Conservation (phyloP, 2,797 vertebrate species). For the Notolepis coatsorum region DNA sequence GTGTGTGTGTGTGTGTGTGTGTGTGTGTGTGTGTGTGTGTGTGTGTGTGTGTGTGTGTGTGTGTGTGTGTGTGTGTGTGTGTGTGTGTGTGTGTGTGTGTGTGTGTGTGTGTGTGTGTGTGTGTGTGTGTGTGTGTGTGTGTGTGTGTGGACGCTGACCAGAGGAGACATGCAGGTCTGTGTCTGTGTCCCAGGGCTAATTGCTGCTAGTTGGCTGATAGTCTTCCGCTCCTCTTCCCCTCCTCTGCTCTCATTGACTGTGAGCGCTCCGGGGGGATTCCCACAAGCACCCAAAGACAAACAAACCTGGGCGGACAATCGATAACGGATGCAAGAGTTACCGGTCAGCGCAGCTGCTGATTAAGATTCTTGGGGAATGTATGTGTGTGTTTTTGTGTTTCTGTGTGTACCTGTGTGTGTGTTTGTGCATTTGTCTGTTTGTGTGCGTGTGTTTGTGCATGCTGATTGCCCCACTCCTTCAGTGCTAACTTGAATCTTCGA, state of each 20-base stretch:
- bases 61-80: background rate
- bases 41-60: background rate
- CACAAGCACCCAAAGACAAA: constrained; percentile 76
- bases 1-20: background rate
- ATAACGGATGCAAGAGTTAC: constrained; percentile 76
- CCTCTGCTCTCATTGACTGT: constrained; percentile 72
- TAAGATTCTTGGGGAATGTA: constrained; percentile 60
- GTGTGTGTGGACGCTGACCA: constrained; percentile 60
- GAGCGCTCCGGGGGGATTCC: constrained; percentile 61
- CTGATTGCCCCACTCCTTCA: constrained; percentile 40
- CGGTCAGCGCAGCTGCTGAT: constrained; percentile 64
- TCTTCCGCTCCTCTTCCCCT: constrained; percentile 70
- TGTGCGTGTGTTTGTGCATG: constrained; percentile 29
- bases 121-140: background rate
- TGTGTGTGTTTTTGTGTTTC: no score
- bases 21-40: background rate
- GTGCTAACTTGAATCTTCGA: constrained; percentile 53
- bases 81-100: background rate
- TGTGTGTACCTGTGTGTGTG: background rate
- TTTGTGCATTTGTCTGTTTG: constrained; percentile 45
- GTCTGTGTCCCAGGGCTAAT: constrained; percentile 71
- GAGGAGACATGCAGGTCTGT: constrained; percentile 58
- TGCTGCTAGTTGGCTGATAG: constrained; percentile 71
- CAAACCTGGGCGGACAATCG: constrained; percentile 76
- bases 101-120: background rate